Evolutionary conservation across 2,113 vertebrate species (phyloP), one percentile per base, ranked within the genome.

Genomic region (Morone chrysops): DNA sequence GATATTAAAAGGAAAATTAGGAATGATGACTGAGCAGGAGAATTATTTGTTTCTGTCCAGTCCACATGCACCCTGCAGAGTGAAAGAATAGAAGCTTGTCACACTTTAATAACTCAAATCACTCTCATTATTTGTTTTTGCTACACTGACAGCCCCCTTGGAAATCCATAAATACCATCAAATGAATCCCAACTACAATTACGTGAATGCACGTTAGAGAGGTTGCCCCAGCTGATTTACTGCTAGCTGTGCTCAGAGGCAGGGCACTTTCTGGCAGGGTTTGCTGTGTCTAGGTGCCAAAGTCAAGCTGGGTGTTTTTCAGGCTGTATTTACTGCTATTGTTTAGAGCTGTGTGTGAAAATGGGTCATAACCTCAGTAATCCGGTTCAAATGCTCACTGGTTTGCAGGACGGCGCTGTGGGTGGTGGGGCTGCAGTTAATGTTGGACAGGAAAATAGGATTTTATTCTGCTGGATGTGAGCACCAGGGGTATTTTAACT

Each of bases 261-360:
- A 40, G 51, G 40, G 41, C 78, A 40, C 25, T 59, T 57, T 80
- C 51, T 90, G 88, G 75, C 71, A 83, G 62, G 0, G 31, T 41
- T 6, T 2, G 70, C 0, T 56, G 7, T 18, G 78, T n/a, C 38
- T 56, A 48, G 25, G 14, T 79, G 75, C 87, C 79, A 86, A 85
- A 68, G 38, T 73, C 71, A 82, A 62, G 61, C 48, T 47, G 47
- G 40, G 31, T 59, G 53, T 83, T 86, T 78, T 80, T 50, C 75
- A 50, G 76, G 25, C 78, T 86, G 11, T 50, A 67, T 83, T 81
- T 79, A 72, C 54, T 54, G 60, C 75, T 74, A 56, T 74, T 90
- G 57, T 83, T 85, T 54, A 20, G 60, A 80, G 54, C 20, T 47
- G 54, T 77, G 84, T 69, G 43, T 57, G 69, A 81, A 75, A 79